Conservation (phyloP, 37 sponge, comb jelly and placozoan species). For the Aphrocallistes beatrix region DNA sequence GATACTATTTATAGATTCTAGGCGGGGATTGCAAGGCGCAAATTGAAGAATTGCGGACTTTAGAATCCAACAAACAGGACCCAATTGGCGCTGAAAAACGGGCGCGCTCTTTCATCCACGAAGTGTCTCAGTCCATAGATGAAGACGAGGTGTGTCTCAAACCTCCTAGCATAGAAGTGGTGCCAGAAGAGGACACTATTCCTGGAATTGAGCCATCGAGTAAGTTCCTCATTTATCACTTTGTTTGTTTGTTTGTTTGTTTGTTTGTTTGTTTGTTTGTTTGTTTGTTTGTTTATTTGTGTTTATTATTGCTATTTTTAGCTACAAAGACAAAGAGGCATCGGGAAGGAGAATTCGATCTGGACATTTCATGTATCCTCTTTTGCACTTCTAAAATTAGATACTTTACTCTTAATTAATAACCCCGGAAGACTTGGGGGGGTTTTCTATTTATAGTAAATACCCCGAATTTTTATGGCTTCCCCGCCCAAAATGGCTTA, state of each 20-base stretch:
- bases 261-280: neutral
- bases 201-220: neutral
- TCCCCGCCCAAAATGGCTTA: too few species aligned
- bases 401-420: too few species aligned
- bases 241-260: neutral
- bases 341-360: conserved; percentile 20
- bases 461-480: too few species aligned
- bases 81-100: neutral
- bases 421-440: too few species aligned
- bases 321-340: conserved; percentile 32
- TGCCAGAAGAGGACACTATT: neutral
- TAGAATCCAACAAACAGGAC: neutral
- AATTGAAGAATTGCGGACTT: neutral
- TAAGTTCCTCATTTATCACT: neutral
- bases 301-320: neutral
- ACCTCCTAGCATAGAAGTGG: neutral
- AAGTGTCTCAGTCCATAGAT: neutral
- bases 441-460: too few species aligned
- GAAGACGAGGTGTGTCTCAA: neutral
- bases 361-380: conserved; percentile 41
- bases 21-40: neutral
- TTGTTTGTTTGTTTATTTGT: neutral
- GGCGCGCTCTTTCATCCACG: neutral
- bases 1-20: too few species aligned
- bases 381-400: neutral